These are phyloP conservation scores for Poeciliopsis turneri DNA, from an alignment of 2,797 vertebrate genomes.

Conservation along the genomic window DNA sequence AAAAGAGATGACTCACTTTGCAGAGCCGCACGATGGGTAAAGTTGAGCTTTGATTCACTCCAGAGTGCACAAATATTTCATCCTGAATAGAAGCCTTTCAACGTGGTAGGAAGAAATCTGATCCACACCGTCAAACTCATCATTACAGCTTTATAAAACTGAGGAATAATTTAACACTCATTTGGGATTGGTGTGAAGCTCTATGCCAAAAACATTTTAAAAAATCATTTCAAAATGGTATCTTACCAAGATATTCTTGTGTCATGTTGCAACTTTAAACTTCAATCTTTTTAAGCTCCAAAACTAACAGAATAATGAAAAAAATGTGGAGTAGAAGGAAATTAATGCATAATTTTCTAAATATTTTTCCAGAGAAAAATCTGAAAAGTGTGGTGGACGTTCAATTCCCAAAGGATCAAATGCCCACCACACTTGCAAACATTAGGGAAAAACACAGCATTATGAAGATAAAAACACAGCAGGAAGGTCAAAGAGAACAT, in stretches of 20 bases:
- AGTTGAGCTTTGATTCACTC: slow-evolving; percentile 16
- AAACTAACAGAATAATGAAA: not conserved
- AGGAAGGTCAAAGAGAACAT: too few relatives aligned
- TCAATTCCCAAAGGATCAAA: not conserved
- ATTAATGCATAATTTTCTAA: not conserved
- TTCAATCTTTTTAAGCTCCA: not conserved
- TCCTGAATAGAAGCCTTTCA: slow-evolving; percentile 19
- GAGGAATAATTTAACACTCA: not conserved
- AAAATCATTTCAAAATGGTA: not conserved
- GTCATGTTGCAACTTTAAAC: not conserved
- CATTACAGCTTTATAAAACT: not conserved
- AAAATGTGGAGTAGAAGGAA: not conserved
- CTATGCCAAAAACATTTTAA: not conserved
- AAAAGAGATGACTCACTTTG: slow-evolving; percentile 14
- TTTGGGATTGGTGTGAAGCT: not conserved
- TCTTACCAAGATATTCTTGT: not conserved
- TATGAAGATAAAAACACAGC: not conserved
- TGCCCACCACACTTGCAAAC: too few relatives aligned
- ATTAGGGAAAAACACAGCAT: not conserved
- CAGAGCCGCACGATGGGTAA: not conserved
- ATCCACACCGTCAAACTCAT: not conserved
- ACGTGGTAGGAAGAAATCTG: slow-evolving; percentile 16
- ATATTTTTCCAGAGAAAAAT: too few relatives aligned
- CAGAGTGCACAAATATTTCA: slow-evolving; percentile 40
- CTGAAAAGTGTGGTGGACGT: too few relatives aligned